Base-by-base conservation (phyloP, 35 echinoderm and acorn worm genomes). In the Apostichopus japonicus region DNA sequence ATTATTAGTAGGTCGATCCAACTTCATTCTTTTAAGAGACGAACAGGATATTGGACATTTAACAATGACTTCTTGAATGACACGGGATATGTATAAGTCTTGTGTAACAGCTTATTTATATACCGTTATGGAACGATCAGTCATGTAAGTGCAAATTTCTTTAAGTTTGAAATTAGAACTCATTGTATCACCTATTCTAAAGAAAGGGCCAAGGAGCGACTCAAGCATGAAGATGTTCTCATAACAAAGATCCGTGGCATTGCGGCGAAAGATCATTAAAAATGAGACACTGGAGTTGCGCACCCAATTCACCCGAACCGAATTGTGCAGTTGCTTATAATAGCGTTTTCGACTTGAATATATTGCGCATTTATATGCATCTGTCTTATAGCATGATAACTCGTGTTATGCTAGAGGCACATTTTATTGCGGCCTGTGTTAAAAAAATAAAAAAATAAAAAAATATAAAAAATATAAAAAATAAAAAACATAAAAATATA, bases 41-140 rank as follows among this genome's bases (percentile, higher is more conserved):
- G 86, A 8, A 58, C 86, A 9, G 56, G 56, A 7, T 87, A 57
- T 65, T 87, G 83, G 83, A 87, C 63, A 58, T 58, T 87, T 8
- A 86, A 55, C 22, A 87, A 23, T 25, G 16, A 6, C 7, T 67
- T 58, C 10, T 87, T 19, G 24, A 53, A 53, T 53, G 24, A 57
- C 52, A 44, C 33, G 33, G 33, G 33, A 44, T 44, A 44, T 0
- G 4, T 44, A 44, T 44, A 4, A 44, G 33, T 44, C 33, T 44
- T 44, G 33, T 44, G 33, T 3, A 44, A 44, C 2, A 3, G 33
- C 33, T 44, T 16, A 55, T 5, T 14, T 17, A 13, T 86, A 86
- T 58, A 54, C 14, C 10, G 51, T 19, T 79, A 13, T 79, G 11
- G 10, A 53, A 7, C 22, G 52, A 55, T 9, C 0, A 5, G 5